A percentile compares a stretch with the other conserved stretches of the same genome.
phyloP scores from a whole-genome alignment of 2,113 vertebrate genomes.

The Calidris pugnax region DNA sequence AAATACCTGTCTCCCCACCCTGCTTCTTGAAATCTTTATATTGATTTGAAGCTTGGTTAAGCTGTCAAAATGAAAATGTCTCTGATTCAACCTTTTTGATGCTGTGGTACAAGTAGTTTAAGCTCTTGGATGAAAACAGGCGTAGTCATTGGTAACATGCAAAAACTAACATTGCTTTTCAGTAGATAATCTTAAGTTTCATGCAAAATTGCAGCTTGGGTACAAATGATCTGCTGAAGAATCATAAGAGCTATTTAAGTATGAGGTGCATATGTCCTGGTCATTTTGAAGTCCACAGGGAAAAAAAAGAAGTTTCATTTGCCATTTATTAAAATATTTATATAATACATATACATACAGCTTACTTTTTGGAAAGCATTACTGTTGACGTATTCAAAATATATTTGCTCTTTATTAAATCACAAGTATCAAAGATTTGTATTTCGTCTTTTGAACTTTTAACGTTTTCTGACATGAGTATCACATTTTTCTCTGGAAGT shows the following conservation, averaged over 20 bases:
- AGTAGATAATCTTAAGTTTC: background rate
- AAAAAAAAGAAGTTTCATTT: background rate
- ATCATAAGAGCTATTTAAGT: background rate
- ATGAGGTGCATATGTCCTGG: background rate
- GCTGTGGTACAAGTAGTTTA: background rate
- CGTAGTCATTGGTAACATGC: background rate
- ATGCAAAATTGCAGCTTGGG: background rate
- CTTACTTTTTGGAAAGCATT: background rate
- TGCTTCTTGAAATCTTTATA: background rate
- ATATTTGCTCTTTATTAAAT: background rate
- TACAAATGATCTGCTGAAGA: background rate
- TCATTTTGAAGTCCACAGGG: background rate
- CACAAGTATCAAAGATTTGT: background rate
- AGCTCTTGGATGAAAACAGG: background rate
- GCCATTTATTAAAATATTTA: background rate
- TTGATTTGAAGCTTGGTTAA: background rate
- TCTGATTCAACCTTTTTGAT: background rate
- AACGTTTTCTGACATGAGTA: conserved; percentile 10
- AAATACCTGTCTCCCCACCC: background rate
- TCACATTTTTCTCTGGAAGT: conserved; percentile 73
- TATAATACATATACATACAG: background rate
- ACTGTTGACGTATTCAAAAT: background rate
- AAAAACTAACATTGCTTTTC: background rate
- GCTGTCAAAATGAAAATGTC: background rate
- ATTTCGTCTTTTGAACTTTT: background rate